These are phyloP conservation scores for Aleiodes sp. DNA, from an alignment of 1,140 invertebrate genomes.

Conservation along the genomic window DNA sequence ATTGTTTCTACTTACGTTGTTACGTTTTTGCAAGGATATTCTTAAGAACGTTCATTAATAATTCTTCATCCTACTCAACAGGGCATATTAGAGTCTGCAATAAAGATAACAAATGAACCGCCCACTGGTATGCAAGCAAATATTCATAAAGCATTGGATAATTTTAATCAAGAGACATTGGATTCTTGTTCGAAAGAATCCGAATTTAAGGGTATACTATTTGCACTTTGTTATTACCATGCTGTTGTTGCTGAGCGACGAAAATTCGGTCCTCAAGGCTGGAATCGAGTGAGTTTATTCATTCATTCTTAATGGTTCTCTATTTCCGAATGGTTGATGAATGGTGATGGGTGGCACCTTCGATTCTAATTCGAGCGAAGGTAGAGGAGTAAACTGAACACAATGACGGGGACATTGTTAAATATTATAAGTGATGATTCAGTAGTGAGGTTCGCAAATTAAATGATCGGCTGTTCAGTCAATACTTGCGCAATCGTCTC, in stretches of 20 bases:
- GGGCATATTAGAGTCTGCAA: slow-evolving; percentile 91
- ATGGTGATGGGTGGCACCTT: too few relatives aligned
- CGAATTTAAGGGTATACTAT: slow-evolving; percentile 93
- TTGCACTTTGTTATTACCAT: slow-evolving; percentile 95
- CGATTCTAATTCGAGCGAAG: too few relatives aligned
- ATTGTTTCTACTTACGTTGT: background rate
- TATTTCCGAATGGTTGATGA: too few relatives aligned
- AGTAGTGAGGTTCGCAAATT: too few relatives aligned
- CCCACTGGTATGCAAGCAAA: slow-evolving; percentile 95
- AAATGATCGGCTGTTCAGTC: too few relatives aligned
- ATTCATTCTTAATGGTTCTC: too few relatives aligned
- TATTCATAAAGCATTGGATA: slow-evolving; percentile 91
- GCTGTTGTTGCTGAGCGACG: slow-evolving; percentile 91
- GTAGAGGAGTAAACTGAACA: too few relatives aligned
- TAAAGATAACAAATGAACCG: slow-evolving; percentile 97
- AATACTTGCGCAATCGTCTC: too few relatives aligned
- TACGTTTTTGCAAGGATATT: background rate
- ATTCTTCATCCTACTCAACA: slow-evolving; percentile 60
- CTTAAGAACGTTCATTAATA: background rate
- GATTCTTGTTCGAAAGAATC: slow-evolving; percentile 93
- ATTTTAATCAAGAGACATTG: slow-evolving; percentile 92
- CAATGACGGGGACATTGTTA: too few relatives aligned
- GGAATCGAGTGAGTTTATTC: slow-evolving; percentile 77
- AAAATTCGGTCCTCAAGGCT: slow-evolving; percentile 95
- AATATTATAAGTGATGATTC: too few relatives aligned